Conservation (phyloP, 2,888 invertebrate species). For the Oxytorus armatus region DNA sequence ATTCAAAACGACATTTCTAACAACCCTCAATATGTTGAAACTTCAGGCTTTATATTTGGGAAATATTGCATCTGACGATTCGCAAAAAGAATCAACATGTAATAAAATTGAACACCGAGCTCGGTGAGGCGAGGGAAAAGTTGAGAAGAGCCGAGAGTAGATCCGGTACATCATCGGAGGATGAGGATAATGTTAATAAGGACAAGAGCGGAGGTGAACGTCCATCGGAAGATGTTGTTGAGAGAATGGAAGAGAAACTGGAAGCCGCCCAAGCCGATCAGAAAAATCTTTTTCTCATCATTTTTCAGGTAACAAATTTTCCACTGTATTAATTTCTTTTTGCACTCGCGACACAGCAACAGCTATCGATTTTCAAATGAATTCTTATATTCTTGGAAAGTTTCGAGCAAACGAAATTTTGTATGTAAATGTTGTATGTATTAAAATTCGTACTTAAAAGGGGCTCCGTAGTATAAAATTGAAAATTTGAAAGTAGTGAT, state of each 20-base stretch:
- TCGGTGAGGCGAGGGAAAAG: conserved; percentile 94
- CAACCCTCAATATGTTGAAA: neutral
- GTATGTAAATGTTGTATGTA: too few relatives aligned
- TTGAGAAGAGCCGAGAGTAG: conserved; percentile 93
- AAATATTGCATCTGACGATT: conserved; percentile 97
- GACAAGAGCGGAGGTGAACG: conserved; percentile 86
- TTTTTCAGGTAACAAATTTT: conserved; percentile 90
- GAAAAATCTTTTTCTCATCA: conserved; percentile 97
- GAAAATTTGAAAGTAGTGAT: too few relatives aligned
- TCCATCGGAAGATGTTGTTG: conserved; percentile 94
- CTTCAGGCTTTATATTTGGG: conserved; percentile 96
- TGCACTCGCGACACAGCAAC: neutral
- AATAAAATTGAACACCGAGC: conserved; percentile 91
- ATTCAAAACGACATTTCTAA: neutral
- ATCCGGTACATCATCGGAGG: conserved; percentile 92
- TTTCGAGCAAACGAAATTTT: too few relatives aligned
- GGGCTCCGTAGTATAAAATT: too few relatives aligned
- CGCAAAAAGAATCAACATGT: conserved; percentile 99
- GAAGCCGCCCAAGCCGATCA: conserved; percentile 98
- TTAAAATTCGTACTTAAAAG: too few relatives aligned
- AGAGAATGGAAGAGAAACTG: conserved; percentile 97
- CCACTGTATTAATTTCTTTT: neutral
- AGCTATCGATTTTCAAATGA: too few relatives aligned
- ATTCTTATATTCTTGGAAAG: too few relatives aligned
- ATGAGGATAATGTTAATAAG: conserved; percentile 87